phyloP scores from a whole-genome alignment of 2,888 invertebrate species.

The Folsomia manolachei region DNA sequence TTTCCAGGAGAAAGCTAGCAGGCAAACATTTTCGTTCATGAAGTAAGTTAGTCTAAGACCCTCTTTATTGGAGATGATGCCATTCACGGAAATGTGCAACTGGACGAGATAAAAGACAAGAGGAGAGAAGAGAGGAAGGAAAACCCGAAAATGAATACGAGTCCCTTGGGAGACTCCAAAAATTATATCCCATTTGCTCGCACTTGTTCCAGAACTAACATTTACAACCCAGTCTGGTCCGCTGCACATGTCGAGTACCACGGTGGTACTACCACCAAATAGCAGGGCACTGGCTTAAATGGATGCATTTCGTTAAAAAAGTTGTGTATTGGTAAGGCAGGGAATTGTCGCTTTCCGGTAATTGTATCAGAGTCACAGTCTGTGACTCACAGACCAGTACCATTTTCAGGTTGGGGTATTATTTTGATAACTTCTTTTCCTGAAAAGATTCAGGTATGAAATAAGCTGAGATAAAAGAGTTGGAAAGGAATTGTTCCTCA shows the following conservation, averaged over 20 bases:
- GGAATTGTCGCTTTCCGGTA: too few species aligned
- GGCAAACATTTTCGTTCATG: too few species aligned
- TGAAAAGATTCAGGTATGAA: too few species aligned
- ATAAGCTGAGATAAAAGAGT: too few species aligned
- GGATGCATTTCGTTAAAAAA: not conserved
- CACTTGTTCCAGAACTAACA: not conserved
- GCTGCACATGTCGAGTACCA: not conserved
- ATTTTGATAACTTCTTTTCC: too few species aligned
- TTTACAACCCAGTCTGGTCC: not conserved
- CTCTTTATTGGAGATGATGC: too few species aligned
- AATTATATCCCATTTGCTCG: constrained; percentile 14
- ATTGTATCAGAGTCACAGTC: too few species aligned
- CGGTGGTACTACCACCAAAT: not conserved
- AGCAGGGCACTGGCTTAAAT: not conserved
- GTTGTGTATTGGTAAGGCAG: not conserved
- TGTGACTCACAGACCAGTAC: not conserved
- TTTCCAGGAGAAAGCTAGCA: too few species aligned
- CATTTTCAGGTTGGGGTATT: not conserved
- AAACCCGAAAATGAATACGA: constrained; percentile 40
- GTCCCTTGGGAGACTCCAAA: constrained; percentile 34
- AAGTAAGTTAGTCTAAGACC: too few species aligned
- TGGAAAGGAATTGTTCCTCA: too few species aligned
- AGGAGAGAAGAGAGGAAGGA: not conserved
- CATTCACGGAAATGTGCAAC: too few species aligned
- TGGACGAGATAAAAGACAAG: too few species aligned